These are phyloP conservation scores for Netelia virgata DNA, from an alignment of 2,888 invertebrate genomes.

Conservation along the genomic window DNA sequence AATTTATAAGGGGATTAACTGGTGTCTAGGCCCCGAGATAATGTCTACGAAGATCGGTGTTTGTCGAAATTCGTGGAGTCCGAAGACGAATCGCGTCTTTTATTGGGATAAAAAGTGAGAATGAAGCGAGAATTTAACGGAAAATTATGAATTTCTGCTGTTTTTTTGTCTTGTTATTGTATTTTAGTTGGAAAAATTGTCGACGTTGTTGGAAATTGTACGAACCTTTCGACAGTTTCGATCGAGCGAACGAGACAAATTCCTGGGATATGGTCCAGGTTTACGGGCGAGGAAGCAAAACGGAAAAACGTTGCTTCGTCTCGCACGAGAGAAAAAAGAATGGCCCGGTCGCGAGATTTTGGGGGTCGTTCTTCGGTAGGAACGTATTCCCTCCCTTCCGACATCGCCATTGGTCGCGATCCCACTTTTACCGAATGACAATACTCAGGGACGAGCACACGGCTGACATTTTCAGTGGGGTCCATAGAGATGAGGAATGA, in stretches of 20 bases:
- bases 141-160: too few species aligned
- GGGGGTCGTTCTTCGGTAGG: not conserved
- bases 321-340: not conserved
- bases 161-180: too few species aligned
- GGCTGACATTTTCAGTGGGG: not conserved
- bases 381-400: not conserved
- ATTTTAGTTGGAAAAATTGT: too few species aligned
- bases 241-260: too few species aligned
- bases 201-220: too few species aligned
- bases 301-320: not conserved
- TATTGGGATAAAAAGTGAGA: too few species aligned
- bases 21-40: constrained; percentile 39
- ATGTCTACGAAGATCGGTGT: constrained; percentile 62
- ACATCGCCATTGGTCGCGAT: not conserved
- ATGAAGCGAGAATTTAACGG: too few species aligned
- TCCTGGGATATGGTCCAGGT: too few species aligned
- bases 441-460: constrained; percentile 18
- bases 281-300: too few species aligned
- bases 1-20: constrained; percentile 76
- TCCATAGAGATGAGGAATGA: constrained; percentile 50
- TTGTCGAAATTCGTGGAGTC: constrained; percentile 5
- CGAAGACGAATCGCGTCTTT: not conserved
- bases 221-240: too few species aligned
- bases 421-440: constrained; percentile 20
- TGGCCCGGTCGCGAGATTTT: not conserved